These are phyloP conservation scores for Tokudaia tokunoshimensis DNA, from an alignment of 2,797 vertebrate genomes.

Conservation along the genomic window DNA sequence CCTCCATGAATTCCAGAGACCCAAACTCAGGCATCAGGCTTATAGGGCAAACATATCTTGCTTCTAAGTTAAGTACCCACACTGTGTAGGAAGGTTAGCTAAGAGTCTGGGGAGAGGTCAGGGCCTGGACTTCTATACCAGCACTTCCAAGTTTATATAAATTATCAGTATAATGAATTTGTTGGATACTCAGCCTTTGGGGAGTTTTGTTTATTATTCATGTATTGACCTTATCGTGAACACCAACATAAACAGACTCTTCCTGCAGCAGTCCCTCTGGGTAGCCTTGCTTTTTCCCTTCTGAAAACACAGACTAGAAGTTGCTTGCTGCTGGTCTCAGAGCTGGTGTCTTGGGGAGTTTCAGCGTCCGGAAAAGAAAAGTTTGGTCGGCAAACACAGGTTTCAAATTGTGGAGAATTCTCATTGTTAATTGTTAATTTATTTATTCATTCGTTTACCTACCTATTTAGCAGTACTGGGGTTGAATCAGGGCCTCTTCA, in stretches of 20 bases:
- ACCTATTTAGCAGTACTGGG: neutral
- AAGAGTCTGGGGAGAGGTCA: neutral
- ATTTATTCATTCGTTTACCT: neutral
- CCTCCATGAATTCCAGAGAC: neutral
- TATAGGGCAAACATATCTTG: neutral
- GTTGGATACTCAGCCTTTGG: neutral
- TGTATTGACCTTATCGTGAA: neutral
- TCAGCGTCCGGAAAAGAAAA: neutral
- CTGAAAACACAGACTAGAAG: neutral
- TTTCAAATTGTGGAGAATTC: neutral
- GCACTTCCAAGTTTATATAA: neutral
- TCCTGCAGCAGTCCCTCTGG: neutral
- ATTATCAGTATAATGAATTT: neutral
- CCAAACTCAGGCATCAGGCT: neutral
- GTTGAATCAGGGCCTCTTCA: neutral
- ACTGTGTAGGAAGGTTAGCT: neutral
- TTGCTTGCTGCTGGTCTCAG: rapidly evolving
- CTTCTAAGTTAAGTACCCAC: neutral
- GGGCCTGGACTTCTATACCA: neutral
- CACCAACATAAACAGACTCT: constrained; percentile 10
- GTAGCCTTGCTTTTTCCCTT: neutral
- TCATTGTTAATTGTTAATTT: neutral
- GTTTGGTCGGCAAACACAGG: neutral
- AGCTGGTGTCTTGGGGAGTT: neutral
- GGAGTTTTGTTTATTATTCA: neutral